Base-by-base conservation (phyloP, 2,797 vertebrate species). In the Lophius americanus region DNA sequence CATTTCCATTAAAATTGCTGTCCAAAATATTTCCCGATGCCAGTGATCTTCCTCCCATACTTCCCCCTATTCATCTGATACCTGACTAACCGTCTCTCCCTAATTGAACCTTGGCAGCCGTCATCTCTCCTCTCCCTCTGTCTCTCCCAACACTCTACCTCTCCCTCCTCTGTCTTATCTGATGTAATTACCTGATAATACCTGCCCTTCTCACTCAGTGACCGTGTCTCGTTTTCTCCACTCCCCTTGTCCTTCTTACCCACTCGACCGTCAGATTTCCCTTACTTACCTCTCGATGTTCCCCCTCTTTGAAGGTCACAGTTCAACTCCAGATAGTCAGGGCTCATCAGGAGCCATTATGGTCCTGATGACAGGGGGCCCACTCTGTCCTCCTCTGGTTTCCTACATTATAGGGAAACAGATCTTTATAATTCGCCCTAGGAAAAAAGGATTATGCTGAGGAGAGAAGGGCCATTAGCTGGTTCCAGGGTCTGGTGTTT, bases 301-400 rank as follows among this genome's bases (percentile, higher is more conserved):
- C 65, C 79, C 12, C 39, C 11, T 41, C 93, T 95, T 96, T 96
- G 94, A 96, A 96, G 96, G 91, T 90, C 91, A 92, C 79, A 90
- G 91, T 92, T 94, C 93, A 92, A 89, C 70, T 84, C 73, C 82
- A 88, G 89, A 90, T 95, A 94, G 95, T 79, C 68, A 62, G 68
- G 69, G 72, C 69, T 75, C 83, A 88, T 94, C 91, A 92, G 86
- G 73, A 82, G 88, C 92, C 88, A 94, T 94, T 95, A 95, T 90
- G 86, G 80, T 80, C 37, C 69, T 7, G 96, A 93, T 96, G 96
- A 98, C 95, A 97, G 94, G 8, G 73, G 88, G 88, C 44, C 91
- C n/a, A 93, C 92, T 90, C 91, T 93, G 75, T 78, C 58, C 86
- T 89, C 85, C 83, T 96, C 92, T 78, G 85, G 76, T 96, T 96